phyloP scores from a whole-genome alignment of 2,113 vertebrate genomes.

The Bambusicola thoracicus region DNA sequence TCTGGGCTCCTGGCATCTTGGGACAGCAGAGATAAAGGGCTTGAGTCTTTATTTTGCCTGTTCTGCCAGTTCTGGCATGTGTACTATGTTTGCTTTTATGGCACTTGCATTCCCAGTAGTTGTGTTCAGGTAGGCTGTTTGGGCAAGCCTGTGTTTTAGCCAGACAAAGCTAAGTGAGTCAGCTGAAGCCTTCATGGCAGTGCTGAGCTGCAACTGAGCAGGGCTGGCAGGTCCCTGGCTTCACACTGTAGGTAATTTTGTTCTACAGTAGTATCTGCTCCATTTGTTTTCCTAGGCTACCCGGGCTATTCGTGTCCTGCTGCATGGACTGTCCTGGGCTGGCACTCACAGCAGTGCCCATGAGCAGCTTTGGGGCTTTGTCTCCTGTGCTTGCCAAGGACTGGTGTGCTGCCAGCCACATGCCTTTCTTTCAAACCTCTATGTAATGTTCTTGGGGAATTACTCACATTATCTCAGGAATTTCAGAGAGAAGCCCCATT shows the following conservation, averaged over 20 bases:
- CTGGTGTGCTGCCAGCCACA: rapidly evolving
- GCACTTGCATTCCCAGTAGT: rapidly evolving
- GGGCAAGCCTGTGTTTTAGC: rapidly evolving
- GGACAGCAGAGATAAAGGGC: background rate
- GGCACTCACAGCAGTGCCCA: rapidly evolving
- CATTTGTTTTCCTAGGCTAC: background rate
- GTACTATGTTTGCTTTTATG: background rate
- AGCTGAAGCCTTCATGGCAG: background rate
- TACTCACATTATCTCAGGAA: background rate
- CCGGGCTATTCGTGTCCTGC: background rate
- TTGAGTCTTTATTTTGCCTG: rapidly evolving
- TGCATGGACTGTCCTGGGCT: rapidly evolving
- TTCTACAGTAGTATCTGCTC: background rate
- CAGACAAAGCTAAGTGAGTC: background rate
- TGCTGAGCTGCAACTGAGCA: background rate
- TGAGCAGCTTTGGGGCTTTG: rapidly evolving
- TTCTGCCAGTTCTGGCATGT: background rate
- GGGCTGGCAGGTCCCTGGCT: background rate
- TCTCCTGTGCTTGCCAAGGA: background rate
- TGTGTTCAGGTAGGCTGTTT: background rate
- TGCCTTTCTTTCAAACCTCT: background rate
- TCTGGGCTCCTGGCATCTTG: background rate
- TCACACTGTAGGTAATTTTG: background rate
- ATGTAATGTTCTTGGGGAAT: rapidly evolving
- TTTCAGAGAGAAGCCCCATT: background rate